Percentiles rank a stretch among this genome's conserved stretches.
phyloP scores from a whole-genome alignment of 2,797 vertebrate genomes.

The Phaenicophaeus curvirostris region DNA sequence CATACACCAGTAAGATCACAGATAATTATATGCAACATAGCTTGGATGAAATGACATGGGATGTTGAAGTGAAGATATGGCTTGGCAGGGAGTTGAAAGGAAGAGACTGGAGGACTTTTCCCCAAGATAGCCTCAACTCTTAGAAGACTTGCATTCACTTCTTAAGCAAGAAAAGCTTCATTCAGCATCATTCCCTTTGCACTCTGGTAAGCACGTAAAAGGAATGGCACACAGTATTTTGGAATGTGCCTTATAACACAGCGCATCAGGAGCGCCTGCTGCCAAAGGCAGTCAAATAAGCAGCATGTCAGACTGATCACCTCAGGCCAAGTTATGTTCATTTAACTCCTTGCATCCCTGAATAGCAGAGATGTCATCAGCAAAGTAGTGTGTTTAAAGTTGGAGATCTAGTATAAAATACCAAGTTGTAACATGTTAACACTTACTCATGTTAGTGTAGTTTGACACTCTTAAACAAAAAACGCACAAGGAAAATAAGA shows the following conservation, averaged over 20 bases:
- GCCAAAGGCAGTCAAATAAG: not conserved
- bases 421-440: not conserved
- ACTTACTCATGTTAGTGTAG: not conserved
- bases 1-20: not conserved
- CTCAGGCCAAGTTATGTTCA: not conserved
- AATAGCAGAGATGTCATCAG: not conserved
- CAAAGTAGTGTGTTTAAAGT: not conserved
- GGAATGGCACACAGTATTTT: not conserved
- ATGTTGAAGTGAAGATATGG: not conserved
- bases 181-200: not conserved
- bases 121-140: not conserved
- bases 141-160: not conserved
- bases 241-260: not conserved
- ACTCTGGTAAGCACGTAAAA: not conserved
- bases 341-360: not conserved
- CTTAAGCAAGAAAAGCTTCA: not conserved
- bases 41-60: not conserved
- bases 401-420: not conserved
- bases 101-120: not conserved
- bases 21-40: not conserved
- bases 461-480: not conserved
- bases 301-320: rapidly evolving
- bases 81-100: not conserved
- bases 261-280: not conserved
- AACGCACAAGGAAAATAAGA: not conserved